These are phyloP conservation scores for Melanargia galathea DNA, from an alignment of 2,888 invertebrate genomes.

Conservation along the genomic window DNA sequence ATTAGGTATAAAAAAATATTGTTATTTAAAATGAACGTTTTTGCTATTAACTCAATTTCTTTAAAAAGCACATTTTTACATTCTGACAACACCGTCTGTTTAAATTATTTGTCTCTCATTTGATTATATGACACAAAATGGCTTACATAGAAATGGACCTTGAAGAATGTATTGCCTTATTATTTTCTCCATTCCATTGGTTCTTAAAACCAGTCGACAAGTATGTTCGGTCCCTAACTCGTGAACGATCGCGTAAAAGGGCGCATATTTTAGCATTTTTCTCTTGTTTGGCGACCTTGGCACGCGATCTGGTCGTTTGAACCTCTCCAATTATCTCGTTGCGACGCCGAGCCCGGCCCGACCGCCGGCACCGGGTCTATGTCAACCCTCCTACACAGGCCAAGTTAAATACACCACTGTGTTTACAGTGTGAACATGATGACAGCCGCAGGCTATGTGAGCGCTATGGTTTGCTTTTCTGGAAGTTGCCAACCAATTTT, in stretches of 20 bases:
- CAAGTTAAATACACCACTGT: constrained; percentile 24
- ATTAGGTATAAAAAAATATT: no score
- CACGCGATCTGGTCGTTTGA: constrained; percentile 59
- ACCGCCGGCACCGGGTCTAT: constrained; percentile 28
- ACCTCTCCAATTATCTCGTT: constrained; percentile 49
- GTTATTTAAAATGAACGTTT: no score
- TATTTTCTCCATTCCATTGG: no score
- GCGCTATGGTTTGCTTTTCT: not conserved
- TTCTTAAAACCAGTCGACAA: not conserved
- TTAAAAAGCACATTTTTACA: no score
- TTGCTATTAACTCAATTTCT: no score
- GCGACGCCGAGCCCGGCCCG: constrained; percentile 22
- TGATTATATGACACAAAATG: no score
- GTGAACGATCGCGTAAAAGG: constrained; percentile 56
- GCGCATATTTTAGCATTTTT: constrained; percentile 48
- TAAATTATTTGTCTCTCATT: no score
- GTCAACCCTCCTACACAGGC: constrained; percentile 38
- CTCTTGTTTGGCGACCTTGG: constrained; percentile 56
- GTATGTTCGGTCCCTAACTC: constrained; percentile 34
- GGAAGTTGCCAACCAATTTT: no score
- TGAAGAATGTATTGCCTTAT: no score
- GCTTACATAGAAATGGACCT: no score
- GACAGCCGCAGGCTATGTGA: constrained; percentile 25
- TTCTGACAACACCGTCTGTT: no score
- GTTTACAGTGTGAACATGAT: constrained; percentile 28